Evolutionary conservation across 2,888 invertebrate genomes (phyloP), one percentile per base, ranked within the genome.

Genomic region (Syritta pipiens): DNA sequence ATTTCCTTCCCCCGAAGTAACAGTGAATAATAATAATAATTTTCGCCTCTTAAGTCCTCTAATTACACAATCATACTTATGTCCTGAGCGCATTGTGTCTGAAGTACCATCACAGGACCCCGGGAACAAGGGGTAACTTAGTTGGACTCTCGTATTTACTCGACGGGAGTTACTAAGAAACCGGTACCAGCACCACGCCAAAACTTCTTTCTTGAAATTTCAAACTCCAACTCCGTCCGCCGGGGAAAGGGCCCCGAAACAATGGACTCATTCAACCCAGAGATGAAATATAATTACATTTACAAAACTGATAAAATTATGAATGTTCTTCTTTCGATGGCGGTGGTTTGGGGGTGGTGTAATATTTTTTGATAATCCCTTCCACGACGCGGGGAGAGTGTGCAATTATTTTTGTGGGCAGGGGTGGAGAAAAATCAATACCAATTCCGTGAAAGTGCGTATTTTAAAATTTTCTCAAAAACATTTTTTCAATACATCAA

Each of bases 31-130:
- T 75, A 55, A 77, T 77, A 77, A 77, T 77, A 71, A 77, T 77
- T 77, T 77, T 77, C 76, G 71, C 76, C 76, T 71, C 76, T 63
- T 59, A 77, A 77, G 63, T 71, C 63, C 76, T 71, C 71, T 77
- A 77, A 77, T 77, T 77, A 77, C 76, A 65, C 76, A 71, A 77
- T 77, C 76, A 71, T 71, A 77, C 71, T 71, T 71, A 71, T 71
- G 75, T 76, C 75, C 75, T 42, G 20, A n/a, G 22, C 49, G 53
- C 46, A 69, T 53, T 74, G 57, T 26, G 46, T 60, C 60, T 69
- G 62, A 32, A n/a, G n/a, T n/a, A n/a, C n/a, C 30, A 48, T 24
- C 17, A 17, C 40, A 32, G 30, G 19, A 28, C 22, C 40, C 14
- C 9, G n/a, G 57, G 26, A 57, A 44, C 24, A 28, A 17, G 46